Percentiles rank a stretch among this genome's conserved stretches.
Conservation (phyloP, 2,888 invertebrate genomes). For the Aphidoletes aphidimyza region DNA sequence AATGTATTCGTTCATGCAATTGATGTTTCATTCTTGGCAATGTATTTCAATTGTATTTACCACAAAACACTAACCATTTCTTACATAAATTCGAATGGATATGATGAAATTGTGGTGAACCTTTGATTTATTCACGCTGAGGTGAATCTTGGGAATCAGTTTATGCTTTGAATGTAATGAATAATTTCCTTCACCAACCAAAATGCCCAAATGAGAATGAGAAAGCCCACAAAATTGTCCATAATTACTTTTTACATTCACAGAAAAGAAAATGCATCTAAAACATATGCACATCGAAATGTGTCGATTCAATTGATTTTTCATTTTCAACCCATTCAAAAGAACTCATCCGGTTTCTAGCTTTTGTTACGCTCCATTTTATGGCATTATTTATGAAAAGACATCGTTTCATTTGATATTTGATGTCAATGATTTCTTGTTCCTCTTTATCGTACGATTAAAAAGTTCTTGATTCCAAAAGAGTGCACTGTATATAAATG, state of each 20-base stretch:
- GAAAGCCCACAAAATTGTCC: background rate
- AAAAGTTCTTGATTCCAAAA: constrained; percentile 6
- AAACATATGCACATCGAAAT: constrained; percentile 10
- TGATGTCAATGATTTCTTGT: background rate
- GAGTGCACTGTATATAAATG: constrained; percentile 20
- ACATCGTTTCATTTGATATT: background rate
- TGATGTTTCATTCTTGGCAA: background rate
- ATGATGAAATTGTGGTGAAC: too few relatives aligned
- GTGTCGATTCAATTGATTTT: constrained; percentile 26
- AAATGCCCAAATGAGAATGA: background rate
- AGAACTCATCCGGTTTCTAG: background rate
- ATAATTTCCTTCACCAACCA: too few relatives aligned
- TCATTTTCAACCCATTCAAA: constrained; percentile 2
- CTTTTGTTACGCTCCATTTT: constrained; percentile 6
- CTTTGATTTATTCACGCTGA: too few relatives aligned
- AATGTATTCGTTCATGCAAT: background rate
- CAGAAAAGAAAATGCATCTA: background rate
- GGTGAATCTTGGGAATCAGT: too few relatives aligned
- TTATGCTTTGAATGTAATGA: too few relatives aligned
- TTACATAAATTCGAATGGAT: background rate
- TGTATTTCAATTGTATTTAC: background rate
- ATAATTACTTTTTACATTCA: too few relatives aligned
- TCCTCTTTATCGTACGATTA: too few relatives aligned
- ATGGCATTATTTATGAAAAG: constrained; percentile 4
- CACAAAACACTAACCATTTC: background rate